These are phyloP conservation scores for Mnemiopsis leidyi DNA, from an alignment of 37 sponge, comb jelly and placozoan species.

Conservation along the genomic window DNA sequence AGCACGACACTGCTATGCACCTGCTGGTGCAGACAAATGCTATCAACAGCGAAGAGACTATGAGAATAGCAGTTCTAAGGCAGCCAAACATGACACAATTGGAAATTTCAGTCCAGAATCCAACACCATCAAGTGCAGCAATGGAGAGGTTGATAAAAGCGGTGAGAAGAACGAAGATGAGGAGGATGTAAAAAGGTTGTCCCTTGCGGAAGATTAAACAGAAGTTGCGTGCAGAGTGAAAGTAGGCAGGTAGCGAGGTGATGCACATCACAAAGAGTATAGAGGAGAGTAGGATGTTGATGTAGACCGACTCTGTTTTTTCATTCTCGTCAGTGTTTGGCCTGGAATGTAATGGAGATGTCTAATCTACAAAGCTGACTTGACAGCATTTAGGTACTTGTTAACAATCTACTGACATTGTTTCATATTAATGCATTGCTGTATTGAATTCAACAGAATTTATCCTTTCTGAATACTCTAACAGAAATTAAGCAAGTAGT, in stretches of 20 bases:
- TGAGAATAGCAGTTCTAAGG: background rate
- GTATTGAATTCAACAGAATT: too few relatives aligned
- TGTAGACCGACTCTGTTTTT: background rate
- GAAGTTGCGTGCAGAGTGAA: background rate
- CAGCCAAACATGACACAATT: conserved; percentile 5
- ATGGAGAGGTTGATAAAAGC: background rate
- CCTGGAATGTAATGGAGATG: too few relatives aligned
- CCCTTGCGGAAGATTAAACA: conserved; percentile 19
- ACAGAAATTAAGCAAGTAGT: too few relatives aligned
- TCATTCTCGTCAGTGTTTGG: background rate
- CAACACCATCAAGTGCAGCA: conserved; percentile 31
- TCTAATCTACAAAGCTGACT: too few relatives aligned
- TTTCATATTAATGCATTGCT: too few relatives aligned
- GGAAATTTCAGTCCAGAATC: conserved; percentile 2
- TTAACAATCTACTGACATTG: too few relatives aligned
- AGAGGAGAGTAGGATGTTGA: conserved; percentile 25
- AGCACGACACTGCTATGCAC: background rate
- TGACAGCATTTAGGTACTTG: too few relatives aligned
- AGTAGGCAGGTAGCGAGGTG: background rate
- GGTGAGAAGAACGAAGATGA: background rate
- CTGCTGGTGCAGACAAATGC: conserved; percentile 25
- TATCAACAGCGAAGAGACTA: background rate
- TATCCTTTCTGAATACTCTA: too few relatives aligned
- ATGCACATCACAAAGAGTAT: conserved; percentile 20
- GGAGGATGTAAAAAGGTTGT: conserved; percentile 37